phyloP scores from a whole-genome alignment of 2,888 invertebrate genomes.

The Cheilosia urbana region DNA sequence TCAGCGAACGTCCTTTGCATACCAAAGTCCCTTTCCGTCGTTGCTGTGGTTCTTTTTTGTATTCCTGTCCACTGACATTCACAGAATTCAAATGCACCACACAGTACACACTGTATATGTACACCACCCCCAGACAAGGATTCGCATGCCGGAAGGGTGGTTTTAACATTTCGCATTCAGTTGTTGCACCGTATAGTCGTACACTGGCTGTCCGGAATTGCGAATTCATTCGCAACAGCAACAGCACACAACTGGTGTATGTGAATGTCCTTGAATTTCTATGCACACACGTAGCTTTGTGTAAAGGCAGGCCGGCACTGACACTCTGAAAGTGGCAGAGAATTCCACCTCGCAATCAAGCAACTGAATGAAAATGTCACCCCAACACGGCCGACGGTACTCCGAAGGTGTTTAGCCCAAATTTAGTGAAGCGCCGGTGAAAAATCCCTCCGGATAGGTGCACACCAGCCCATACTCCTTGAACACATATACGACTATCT shows the following conservation, averaged over 20 bases:
- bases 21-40: conserved; percentile 77
- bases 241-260: conserved; percentile 21
- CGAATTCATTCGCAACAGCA: conserved; percentile 64
- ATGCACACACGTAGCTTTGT: conserved; percentile 44
- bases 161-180: conserved; percentile 76
- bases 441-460: conserved; percentile 19
- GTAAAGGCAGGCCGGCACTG: conserved; percentile 30
- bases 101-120: conserved; percentile 1
- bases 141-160: conserved; percentile 48
- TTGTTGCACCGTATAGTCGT: conserved; percentile 58
- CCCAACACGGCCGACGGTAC: neutral
- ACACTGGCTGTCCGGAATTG: conserved; percentile 72
- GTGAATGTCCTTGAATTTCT: conserved; percentile 70
- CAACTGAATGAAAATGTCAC: conserved; percentile 67
- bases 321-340: neutral
- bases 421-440: conserved; percentile 26
- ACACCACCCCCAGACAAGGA: conserved; percentile 38
- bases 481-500: neutral
- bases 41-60: conserved; percentile 23
- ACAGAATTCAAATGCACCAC: conserved; percentile 68
- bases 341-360: conserved; percentile 34
- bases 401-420: conserved; percentile 36
- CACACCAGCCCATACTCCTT: neutral
- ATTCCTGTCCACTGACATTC: conserved; percentile 68
- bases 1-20: conserved; percentile 81